These are phyloP conservation scores for Gobiocypris rarus DNA, from an alignment of 2,113 vertebrate genomes.

Conservation along the genomic window DNA sequence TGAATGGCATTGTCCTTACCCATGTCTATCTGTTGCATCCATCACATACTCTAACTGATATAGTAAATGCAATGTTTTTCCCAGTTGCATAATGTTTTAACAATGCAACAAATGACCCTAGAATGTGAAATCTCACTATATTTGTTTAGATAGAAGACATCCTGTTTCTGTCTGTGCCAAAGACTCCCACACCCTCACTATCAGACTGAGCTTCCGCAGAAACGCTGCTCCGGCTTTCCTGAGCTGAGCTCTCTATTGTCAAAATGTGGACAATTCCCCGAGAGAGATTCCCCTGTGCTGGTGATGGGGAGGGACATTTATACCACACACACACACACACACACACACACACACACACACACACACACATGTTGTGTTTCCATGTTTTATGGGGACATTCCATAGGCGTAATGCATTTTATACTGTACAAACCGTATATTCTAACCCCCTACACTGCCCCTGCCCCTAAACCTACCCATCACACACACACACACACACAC, in stretches of 20 bases:
- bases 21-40: not conserved
- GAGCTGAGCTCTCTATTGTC: slow-evolving; percentile 37
- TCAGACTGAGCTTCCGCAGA: slow-evolving; percentile 22
- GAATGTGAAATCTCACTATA: not conserved
- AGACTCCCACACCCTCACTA: not conserved
- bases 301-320: not conserved
- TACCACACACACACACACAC: not conserved
- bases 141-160: not conserved
- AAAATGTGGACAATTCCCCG: too few relatives aligned
- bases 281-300: slow-evolving; percentile 34
- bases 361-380: too few relatives aligned
- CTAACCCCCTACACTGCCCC: too few relatives aligned
- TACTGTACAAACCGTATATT: too few relatives aligned
- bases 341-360: not conserved
- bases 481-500: too few relatives aligned
- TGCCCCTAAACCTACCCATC: too few relatives aligned
- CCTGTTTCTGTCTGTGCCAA: not conserved
- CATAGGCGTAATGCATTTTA: too few relatives aligned
- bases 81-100: not conserved
- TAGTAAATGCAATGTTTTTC: not conserved
- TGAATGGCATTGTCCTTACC: not conserved
- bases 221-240: slow-evolving; percentile 39
- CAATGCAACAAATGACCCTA: not conserved
- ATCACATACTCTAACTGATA: not conserved
- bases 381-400: too few relatives aligned